Percentiles rank a stretch among this genome's conserved stretches.
Conservation (phyloP, 2,888 invertebrate species). For the Mystacides longicornis region DNA sequence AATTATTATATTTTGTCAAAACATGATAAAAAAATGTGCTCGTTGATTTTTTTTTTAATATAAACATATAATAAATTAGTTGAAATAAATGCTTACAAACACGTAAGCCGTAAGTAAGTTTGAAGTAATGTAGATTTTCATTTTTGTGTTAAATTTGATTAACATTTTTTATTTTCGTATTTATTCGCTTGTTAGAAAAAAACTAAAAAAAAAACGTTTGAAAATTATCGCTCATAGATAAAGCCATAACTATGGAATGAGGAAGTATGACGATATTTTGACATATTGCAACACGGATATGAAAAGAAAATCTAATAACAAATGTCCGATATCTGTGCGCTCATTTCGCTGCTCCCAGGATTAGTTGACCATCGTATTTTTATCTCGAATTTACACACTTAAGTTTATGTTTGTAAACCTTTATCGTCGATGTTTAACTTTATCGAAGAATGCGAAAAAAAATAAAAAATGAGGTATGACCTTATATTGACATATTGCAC, state of each 20-base stretch:
- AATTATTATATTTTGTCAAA: too few species aligned
- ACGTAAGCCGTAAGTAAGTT: too few species aligned
- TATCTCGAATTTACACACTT: constrained; percentile 19
- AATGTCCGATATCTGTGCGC: constrained; percentile 40
- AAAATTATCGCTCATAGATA: too few species aligned
- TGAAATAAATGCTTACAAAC: too few species aligned
- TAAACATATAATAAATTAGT: too few species aligned
- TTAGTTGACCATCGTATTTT: constrained; percentile 10
- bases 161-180: too few species aligned
- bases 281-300: constrained; percentile 14
- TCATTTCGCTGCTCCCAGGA: constrained; percentile 22
- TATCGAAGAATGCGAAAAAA: constrained; percentile 24
- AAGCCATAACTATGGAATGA: constrained; percentile 1
- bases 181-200: too few species aligned
- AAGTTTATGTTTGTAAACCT: constrained; percentile 21
- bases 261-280: constrained; percentile 4
- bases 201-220: too few species aligned
- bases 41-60: too few species aligned
- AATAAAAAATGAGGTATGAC: constrained; percentile 23
- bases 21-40: too few species aligned
- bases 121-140: too few species aligned
- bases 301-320: constrained; percentile 39
- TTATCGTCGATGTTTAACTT: constrained; percentile 17
- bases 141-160: too few species aligned
- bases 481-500: constrained; percentile 16